phyloP scores from a whole-genome alignment of 2,888 invertebrate genomes.

The Zaprionus bogoriensis region DNA sequence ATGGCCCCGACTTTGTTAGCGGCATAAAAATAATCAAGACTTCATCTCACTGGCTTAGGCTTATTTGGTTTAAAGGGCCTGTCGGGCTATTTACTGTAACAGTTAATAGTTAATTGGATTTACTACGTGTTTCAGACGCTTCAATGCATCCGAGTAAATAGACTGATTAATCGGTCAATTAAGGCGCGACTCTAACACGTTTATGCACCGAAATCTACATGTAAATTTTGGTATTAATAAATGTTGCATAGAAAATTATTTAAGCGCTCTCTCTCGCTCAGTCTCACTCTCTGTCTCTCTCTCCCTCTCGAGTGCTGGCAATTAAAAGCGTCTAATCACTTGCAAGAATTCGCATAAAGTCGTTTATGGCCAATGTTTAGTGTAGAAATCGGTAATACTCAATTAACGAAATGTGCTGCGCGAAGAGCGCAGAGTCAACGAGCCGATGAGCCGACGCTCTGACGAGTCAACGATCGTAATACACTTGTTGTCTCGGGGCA shows the following conservation, averaged over 20 bases:
- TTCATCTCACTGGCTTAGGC: background rate
- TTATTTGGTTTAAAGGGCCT: constrained; percentile 7
- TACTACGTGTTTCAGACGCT: too few species aligned
- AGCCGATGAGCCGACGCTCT: too few species aligned
- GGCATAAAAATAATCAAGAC: constrained; percentile 5
- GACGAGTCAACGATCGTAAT: background rate
- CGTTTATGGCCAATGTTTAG: background rate
- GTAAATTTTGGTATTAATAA: too few species aligned
- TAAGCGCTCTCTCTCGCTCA: too few species aligned
- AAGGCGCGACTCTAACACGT: background rate
- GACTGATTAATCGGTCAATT: background rate
- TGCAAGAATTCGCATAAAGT: background rate
- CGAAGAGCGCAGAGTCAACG: background rate
- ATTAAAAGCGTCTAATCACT: background rate
- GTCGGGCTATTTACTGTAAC: background rate
- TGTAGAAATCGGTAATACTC: background rate
- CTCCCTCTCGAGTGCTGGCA: too few species aligned
- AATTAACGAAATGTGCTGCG: background rate
- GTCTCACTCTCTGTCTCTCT: too few species aligned
- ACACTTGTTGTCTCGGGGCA: constrained; percentile 1
- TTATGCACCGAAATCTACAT: too few species aligned
- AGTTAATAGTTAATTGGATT: constrained; percentile 18
- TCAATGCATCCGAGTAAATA: background rate
- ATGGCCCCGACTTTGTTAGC: background rate
- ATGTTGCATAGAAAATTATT: too few species aligned